These are phyloP conservation scores for Agrilus mali DNA, from an alignment of 2,888 invertebrate species.

Conservation along the genomic window DNA sequence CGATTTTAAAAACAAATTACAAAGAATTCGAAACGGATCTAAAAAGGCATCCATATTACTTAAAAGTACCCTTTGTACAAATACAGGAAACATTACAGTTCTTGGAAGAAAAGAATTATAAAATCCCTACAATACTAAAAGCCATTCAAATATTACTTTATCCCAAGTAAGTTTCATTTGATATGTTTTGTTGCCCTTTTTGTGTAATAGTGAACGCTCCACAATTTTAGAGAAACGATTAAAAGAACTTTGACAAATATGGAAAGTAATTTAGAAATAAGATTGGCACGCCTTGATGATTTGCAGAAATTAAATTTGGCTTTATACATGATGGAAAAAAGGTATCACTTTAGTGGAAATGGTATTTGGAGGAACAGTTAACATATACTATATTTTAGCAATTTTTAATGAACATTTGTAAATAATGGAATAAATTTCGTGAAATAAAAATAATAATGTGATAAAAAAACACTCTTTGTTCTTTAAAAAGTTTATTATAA, in stretches of 20 bases:
- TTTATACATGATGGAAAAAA: constrained; percentile 58
- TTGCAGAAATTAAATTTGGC: constrained; percentile 48
- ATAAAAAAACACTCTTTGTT: no score
- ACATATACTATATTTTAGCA: no score
- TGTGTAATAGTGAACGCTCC: constrained; percentile 4
- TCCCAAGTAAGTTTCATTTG: constrained; percentile 44
- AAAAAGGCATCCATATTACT: constrained; percentile 50
- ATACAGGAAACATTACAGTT: constrained; percentile 46
- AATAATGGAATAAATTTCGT: no score
- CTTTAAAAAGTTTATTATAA: no score
- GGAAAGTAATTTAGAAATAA: constrained; percentile 13
- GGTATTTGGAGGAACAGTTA: constrained; percentile 45
- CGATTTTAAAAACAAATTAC: constrained; percentile 26
- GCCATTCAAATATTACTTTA: constrained; percentile 56
- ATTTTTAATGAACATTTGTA: no score
- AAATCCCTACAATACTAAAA: constrained; percentile 39
- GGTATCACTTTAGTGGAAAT: constrained; percentile 62
- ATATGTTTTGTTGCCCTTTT: constrained; percentile 1
- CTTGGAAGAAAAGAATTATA: constrained; percentile 39
- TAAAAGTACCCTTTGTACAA: constrained; percentile 44
- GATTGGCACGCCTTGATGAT: constrained; percentile 16
- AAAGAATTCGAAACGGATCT: constrained; percentile 30
- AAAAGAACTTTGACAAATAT: constrained; percentile 18
- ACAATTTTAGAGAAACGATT: constrained; percentile 25
- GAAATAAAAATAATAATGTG: no score